Evolutionary conservation across 1,140 invertebrate genomes (phyloP).

Genomic region (Helicoverpa armigera): DNA sequence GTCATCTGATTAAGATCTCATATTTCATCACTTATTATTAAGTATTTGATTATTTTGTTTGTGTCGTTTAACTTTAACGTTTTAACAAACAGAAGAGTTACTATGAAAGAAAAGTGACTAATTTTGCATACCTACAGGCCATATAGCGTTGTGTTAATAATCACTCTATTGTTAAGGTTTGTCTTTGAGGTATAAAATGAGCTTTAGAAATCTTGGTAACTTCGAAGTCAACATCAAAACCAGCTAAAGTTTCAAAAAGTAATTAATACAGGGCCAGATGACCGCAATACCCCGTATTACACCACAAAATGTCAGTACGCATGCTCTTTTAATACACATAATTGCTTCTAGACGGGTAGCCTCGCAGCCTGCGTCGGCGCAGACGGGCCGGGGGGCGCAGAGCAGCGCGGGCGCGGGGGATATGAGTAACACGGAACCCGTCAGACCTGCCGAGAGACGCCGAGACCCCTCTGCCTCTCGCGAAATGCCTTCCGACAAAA

Average conservation of each 20-base stretch:
- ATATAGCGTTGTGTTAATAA: too few relatives aligned
- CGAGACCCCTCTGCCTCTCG: slow-evolving; percentile 67
- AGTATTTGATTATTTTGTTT: too few relatives aligned
- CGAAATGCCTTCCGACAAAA: slow-evolving; percentile 70
- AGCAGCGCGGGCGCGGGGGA: slow-evolving; percentile 47
- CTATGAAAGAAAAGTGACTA: too few relatives aligned
- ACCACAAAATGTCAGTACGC: slow-evolving; percentile 34
- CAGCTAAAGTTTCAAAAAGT: not conserved
- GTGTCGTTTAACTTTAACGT: too few relatives aligned
- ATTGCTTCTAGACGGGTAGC: slow-evolving; percentile 48
- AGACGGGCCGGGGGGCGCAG: slow-evolving; percentile 56
- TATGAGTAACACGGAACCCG: slow-evolving; percentile 83
- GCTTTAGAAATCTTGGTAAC: not conserved
- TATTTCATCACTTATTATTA: too few relatives aligned
- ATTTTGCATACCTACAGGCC: too few relatives aligned
- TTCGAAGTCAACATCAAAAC: not conserved
- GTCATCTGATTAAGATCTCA: too few relatives aligned
- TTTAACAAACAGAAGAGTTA: too few relatives aligned
- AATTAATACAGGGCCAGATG: not conserved
- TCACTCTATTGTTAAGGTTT: too few relatives aligned
- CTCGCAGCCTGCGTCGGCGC: slow-evolving; percentile 52
- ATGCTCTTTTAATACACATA: slow-evolving; percentile 37
- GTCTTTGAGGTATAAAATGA: too few relatives aligned
- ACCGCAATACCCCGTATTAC: slow-evolving; percentile 19
- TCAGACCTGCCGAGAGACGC: slow-evolving; percentile 72